Evolutionary conservation across 2,888 invertebrate genomes (phyloP).

Genomic region (Meandrusa payeni): DNA sequence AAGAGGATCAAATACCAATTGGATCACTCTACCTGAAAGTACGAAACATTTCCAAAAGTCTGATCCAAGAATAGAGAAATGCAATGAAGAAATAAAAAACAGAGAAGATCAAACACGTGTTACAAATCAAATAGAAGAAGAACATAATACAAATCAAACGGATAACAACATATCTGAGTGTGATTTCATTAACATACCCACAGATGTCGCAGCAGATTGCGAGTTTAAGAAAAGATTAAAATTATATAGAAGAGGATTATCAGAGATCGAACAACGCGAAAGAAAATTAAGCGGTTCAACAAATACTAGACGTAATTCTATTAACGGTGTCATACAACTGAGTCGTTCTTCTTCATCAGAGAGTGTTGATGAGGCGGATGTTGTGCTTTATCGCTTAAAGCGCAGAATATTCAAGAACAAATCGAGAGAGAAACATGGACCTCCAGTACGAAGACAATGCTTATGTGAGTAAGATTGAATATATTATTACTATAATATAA

Average conservation of each 20-base stretch:
- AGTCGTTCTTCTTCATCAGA: slow-evolving; percentile 71
- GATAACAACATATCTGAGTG: slow-evolving; percentile 57
- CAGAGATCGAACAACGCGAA: slow-evolving; percentile 59
- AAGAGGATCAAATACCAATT: slow-evolving; percentile 65
- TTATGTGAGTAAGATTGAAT: slow-evolving; percentile 48
- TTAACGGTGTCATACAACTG: slow-evolving; percentile 50
- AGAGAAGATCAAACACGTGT: slow-evolving; percentile 18
- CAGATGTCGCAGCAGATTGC: slow-evolving; percentile 65
- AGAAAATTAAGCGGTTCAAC: slow-evolving; percentile 44
- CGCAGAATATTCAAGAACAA: slow-evolving; percentile 76
- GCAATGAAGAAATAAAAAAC: background rate
- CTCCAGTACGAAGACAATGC: slow-evolving; percentile 54
- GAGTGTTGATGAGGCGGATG: slow-evolving; percentile 76
- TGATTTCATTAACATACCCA: slow-evolving; percentile 64
- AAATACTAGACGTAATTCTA: slow-evolving; percentile 62
- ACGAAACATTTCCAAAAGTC: slow-evolving; percentile 28
- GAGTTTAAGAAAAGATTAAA: slow-evolving; percentile 74
- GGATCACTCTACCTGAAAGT: slow-evolving; percentile 52
- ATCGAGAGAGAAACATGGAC: slow-evolving; percentile 67
- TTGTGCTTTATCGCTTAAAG: slow-evolving; percentile 71
- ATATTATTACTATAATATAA: too few species aligned
- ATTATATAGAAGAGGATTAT: slow-evolving; percentile 74
- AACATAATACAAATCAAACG: slow-evolving; percentile 37
- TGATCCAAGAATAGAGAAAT: background rate
- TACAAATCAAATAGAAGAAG: slow-evolving; percentile 31